A percentile compares a stretch with the other conserved stretches of the same genome.
Conservation (phyloP, 2,888 invertebrate species). For the Drosophila infuscata region DNA sequence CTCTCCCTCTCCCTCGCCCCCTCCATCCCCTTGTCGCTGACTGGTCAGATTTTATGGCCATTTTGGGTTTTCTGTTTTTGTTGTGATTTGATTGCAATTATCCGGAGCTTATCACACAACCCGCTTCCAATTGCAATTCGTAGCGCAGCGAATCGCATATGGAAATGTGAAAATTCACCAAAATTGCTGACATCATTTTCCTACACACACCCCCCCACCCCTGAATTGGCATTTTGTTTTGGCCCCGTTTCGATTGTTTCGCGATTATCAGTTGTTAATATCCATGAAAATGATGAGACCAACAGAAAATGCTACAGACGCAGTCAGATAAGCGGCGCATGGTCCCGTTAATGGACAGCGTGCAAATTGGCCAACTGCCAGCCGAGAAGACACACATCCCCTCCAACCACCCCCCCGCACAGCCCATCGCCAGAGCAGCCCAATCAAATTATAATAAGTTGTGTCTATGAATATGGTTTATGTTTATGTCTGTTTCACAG, state of each 20-base stretch:
- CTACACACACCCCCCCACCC: background rate
- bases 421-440: background rate
- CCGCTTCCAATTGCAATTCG: slow-evolving; percentile 45
- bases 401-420: background rate
- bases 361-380: slow-evolving; percentile 75
- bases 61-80: slow-evolving; percentile 21
- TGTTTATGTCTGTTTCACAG: slow-evolving; percentile 43
- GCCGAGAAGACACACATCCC: background rate
- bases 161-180: slow-evolving; percentile 64
- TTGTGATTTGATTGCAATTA: slow-evolving; percentile 52
- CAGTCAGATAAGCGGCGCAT: slow-evolving; percentile 60
- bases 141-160: slow-evolving; percentile 54
- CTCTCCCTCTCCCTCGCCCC: background rate
- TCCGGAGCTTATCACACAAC: slow-evolving; percentile 56
- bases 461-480: slow-evolving; percentile 46
- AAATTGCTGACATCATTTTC: slow-evolving; percentile 55
- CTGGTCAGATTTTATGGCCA: slow-evolving; percentile 53
- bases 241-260: slow-evolving; percentile 64
- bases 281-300: slow-evolving; percentile 74
- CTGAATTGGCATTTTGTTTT: slow-evolving; percentile 37
- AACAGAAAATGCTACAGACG: slow-evolving; percentile 46
- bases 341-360: slow-evolving; percentile 75
- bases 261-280: slow-evolving; percentile 82
- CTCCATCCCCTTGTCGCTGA: slow-evolving; percentile 9
- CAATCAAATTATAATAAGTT: slow-evolving; percentile 45